Base-by-base conservation (phyloP, 2,113 vertebrate genomes). In the Toxotes chatareus region DNA sequence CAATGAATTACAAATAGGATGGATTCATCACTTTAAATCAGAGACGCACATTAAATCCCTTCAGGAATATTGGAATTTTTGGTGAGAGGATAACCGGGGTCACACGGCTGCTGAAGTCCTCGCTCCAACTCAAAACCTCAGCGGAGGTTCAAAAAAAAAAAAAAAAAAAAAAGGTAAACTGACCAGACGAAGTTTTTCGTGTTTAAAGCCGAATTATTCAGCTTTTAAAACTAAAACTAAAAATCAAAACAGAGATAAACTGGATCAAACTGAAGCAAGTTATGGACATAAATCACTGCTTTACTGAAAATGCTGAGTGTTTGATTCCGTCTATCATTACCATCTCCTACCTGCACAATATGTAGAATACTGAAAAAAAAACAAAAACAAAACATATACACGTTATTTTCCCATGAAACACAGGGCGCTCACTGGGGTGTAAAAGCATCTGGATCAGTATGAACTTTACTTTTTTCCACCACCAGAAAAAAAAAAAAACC, bases 41-140 rank as follows among this genome's bases (percentile, higher is more conserved):
- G 34, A 51, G 44, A 44, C 36, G n/a, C 40, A 17, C 38, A 51
- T 51, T 27, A 55, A 82, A 66, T 36, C 68, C 67, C 76, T 53
- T 34, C 40, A 78, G 73, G 55, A 72, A 36, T 72, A 59, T 67
- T 67, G 56, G 68, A 19, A 71, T 67, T 79, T 47, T 47, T 34
- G n/a, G 17, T 47, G 62, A 19, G 57, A 3, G 74, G 55, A 72
- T 46, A 72, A 71, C 46, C n/a, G 40, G 51, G 70, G 74, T 79
- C 74, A 89, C 79, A 68, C 76, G 56, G 74, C 5, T 17, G 19
- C 0, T 27, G 4, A 44, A 46, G 13, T 7, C 4, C 9, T 27
- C n/a, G 63, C 61, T 72, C 11, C 64, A 42, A n/a, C 17, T 36
- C 53, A 17, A 57, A 34, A 59, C 65, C 12, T 5, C 69, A 63